Evolutionary conservation across 2,113 vertebrate species (phyloP).

Genomic region (Strix uralensis): DNA sequence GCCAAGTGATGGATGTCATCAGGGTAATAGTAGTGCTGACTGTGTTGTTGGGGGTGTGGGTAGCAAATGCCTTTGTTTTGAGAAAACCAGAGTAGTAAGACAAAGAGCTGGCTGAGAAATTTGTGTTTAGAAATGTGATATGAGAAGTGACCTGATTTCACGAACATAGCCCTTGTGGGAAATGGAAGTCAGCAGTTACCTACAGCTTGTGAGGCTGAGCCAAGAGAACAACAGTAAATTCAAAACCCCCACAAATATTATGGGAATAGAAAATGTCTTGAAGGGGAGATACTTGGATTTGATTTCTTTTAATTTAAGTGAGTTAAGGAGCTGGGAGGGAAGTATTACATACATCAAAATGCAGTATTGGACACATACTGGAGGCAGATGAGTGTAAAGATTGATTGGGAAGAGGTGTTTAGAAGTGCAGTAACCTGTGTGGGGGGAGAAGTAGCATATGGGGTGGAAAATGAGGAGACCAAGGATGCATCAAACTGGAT

Average conservation of each 20-base stretch:
- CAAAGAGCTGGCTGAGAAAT: not conserved
- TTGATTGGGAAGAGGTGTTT: not conserved
- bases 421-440: not conserved
- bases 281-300: not conserved
- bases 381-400: not conserved
- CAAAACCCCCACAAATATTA: not conserved
- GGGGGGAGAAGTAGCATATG: not conserved
- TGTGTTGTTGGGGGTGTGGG: not conserved
- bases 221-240: not conserved
- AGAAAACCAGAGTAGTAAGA: not conserved
- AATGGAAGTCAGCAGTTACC: not conserved
- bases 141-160: not conserved
- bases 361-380: not conserved
- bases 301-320: not conserved
- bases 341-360: not conserved
- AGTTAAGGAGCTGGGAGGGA: not conserved
- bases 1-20: not conserved
- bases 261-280: not conserved
- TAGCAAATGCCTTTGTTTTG: not conserved
- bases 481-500: not conserved
- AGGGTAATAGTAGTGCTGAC: not conserved
- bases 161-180: not conserved
- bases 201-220: not conserved
- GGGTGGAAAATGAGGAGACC: constrained; percentile 13
- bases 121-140: not conserved